Conservation (phyloP, 2,797 vertebrate species). For the Micrastur ruficollis region DNA sequence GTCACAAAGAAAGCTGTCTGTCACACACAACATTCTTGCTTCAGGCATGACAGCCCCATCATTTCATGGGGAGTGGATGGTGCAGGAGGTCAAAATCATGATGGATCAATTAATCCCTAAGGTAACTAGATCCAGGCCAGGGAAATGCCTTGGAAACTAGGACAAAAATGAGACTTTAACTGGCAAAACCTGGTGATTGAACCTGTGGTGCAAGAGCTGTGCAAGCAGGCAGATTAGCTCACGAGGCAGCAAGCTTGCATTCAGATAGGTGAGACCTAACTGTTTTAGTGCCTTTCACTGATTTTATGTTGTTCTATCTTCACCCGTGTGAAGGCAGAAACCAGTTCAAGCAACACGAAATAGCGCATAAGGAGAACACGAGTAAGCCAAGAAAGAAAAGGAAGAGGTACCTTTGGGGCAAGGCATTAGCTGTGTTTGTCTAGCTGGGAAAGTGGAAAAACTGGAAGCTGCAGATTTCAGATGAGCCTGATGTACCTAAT, state of each 20-base stretch:
- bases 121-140: conserved; percentile 47
- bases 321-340: neutral
- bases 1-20: conserved; percentile 67
- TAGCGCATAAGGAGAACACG: neutral
- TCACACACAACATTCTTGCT: conserved; percentile 52
- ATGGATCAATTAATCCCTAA: conserved; percentile 71
- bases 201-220: neutral
- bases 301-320: neutral
- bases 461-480: neutral
- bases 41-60: conserved; percentile 64
- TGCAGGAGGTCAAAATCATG: conserved; percentile 66
- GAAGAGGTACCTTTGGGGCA: neutral
- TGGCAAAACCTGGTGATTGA: neutral
- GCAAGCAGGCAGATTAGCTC: neutral
- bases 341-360: neutral
- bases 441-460: neutral
- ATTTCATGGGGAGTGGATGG: conserved; percentile 62
- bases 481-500: neutral
- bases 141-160: conserved; percentile 31
- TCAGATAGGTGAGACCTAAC: neutral
- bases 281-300: neutral
- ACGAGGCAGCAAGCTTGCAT: neutral
- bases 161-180: conserved; percentile 13
- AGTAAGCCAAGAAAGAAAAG: neutral
- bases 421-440: neutral